Conservation (phyloP, 1,140 invertebrate genomes). For the Drosophila yakuba region DNA sequence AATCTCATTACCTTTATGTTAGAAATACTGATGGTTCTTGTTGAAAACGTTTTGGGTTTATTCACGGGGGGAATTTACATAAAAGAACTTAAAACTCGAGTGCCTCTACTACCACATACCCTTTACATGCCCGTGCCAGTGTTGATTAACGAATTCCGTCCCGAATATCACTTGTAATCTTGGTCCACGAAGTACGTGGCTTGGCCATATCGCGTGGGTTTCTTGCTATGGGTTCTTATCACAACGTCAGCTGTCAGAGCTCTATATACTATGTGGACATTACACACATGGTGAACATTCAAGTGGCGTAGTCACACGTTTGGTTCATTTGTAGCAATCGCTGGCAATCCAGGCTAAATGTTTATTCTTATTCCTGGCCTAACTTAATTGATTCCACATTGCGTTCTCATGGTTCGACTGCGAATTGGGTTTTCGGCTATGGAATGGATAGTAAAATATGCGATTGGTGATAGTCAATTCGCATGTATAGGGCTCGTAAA, state of each 20-base stretch:
- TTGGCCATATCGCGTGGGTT: slow-evolving; percentile 21
- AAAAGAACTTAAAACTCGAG: too few species aligned
- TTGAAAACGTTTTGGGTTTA: too few species aligned
- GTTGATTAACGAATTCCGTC: slow-evolving; percentile 31
- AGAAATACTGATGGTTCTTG: too few species aligned
- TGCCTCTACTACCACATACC: too few species aligned
- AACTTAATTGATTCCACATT: slow-evolving; percentile 46
- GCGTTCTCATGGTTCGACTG: slow-evolving; percentile 17
- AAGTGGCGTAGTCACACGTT: slow-evolving; percentile 8
- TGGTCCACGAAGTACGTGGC: slow-evolving; percentile 31
- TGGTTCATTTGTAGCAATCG: slow-evolving; percentile 12
- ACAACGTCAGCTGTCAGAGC: slow-evolving; percentile 28
- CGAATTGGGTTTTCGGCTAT: slow-evolving; percentile 13
- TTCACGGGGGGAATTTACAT: too few species aligned
- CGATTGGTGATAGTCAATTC: slow-evolving; percentile 12
- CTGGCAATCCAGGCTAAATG: not conserved
- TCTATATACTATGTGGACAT: not conserved
- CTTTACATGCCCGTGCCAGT: slow-evolving; percentile 4
- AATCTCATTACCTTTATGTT: too few species aligned
- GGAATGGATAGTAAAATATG: slow-evolving; percentile 16
- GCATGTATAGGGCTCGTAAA: slow-evolving; percentile 34
- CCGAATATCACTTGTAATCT: slow-evolving; percentile 25
- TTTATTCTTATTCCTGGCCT: slow-evolving; percentile 23
- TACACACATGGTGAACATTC: not conserved
- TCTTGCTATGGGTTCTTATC: slow-evolving; percentile 15